phyloP scores from a whole-genome alignment of 2,797 vertebrate species.

The Monodelphis domestica region DNA sequence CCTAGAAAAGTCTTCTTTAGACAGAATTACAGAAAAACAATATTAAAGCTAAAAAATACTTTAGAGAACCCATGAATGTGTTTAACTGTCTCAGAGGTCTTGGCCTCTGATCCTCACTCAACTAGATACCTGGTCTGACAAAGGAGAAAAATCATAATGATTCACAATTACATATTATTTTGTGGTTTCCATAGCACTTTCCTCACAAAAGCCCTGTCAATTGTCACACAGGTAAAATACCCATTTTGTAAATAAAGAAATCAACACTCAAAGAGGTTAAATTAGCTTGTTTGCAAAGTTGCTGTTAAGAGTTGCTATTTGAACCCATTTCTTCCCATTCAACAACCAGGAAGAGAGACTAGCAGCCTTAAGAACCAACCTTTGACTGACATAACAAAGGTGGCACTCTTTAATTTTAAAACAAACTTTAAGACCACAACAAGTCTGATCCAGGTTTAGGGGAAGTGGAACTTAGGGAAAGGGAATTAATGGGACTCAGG shows the following conservation, averaged over 20 bases:
- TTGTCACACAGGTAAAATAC: neutral
- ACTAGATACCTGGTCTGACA: neutral
- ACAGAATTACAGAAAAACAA: neutral
- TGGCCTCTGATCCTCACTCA: neutral
- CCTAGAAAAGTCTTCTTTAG: neutral
- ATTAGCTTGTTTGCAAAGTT: neutral
- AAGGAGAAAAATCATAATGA: neutral
- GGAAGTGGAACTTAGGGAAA: neutral
- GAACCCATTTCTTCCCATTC: neutral
- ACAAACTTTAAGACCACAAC: slow-evolving; percentile 39
- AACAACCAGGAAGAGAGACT: neutral
- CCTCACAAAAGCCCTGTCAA: neutral
- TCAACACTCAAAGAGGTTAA: neutral
- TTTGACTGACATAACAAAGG: slow-evolving; percentile 1
- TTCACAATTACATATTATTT: neutral
- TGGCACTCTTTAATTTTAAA: slow-evolving; percentile 50
- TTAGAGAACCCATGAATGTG: neutral
- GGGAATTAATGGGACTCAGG: slow-evolving; percentile 4
- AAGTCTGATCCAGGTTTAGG: neutral
- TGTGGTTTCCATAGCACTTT: neutral
- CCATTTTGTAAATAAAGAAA: neutral
- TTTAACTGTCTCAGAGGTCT: neutral
- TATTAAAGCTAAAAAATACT: neutral
- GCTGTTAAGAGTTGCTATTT: neutral
- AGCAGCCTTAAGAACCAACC: slow-evolving; percentile 6